These are phyloP conservation scores for Physocephala rufipes DNA, from an alignment of 2,888 invertebrate species.

Conservation along the genomic window DNA sequence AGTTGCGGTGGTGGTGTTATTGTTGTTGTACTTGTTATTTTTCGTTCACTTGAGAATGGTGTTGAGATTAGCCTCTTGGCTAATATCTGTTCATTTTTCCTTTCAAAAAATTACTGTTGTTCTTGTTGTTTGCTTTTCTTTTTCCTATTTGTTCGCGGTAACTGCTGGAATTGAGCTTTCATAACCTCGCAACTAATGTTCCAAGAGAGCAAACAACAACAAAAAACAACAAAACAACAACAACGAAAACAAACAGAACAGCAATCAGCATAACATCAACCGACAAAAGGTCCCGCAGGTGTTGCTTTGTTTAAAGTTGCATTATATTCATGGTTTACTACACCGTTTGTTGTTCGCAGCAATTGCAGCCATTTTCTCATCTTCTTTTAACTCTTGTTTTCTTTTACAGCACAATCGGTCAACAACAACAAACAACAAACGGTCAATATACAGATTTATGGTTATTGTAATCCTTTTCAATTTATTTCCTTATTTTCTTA, in stretches of 20 bases:
- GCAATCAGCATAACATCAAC: not conserved
- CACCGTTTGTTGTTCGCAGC: conserved; percentile 10
- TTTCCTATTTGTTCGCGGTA: not conserved
- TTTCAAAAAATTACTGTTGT: not conserved
- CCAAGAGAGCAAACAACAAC: conserved; percentile 1
- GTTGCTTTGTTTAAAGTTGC: conserved; percentile 13
- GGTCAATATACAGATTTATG: not conserved
- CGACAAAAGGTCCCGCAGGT: conserved; percentile 1
- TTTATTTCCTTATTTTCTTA: no score
- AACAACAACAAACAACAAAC: conserved; percentile 9
- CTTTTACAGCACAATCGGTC: not conserved
- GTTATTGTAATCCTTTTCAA: no score
- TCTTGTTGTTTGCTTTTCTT: not conserved
- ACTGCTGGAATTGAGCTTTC: conserved; percentile 2
- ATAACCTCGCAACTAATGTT: not conserved
- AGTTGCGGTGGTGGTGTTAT: no score
- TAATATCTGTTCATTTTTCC: not conserved
- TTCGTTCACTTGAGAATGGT: conserved; percentile 4
- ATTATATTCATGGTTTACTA: not conserved
- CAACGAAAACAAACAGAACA: not conserved
- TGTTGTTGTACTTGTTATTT: not conserved
- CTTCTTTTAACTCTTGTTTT: not conserved
- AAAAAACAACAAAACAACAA: not conserved
- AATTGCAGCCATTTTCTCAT: not conserved
- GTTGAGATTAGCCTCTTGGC: not conserved